Percentiles rank a stretch among this genome's conserved stretches.
phyloP scores from a whole-genome alignment of 1,140 invertebrate genomes.

The Hycleus cichorii region DNA sequence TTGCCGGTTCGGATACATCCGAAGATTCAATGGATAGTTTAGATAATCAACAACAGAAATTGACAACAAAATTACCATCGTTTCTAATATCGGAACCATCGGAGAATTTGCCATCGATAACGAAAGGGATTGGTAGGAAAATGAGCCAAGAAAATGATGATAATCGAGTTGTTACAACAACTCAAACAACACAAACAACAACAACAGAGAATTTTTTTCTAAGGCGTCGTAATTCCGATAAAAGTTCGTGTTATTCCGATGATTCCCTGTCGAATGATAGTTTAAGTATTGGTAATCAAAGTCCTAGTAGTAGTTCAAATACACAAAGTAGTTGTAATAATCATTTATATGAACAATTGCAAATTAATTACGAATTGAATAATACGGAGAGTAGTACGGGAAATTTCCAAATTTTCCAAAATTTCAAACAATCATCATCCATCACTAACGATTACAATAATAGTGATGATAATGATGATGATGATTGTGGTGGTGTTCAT shows the following conservation, averaged over 20 bases:
- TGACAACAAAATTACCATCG: constrained; percentile 34
- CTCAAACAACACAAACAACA: constrained; percentile 7
- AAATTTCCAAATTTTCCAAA: constrained; percentile 36
- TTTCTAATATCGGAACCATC: constrained; percentile 51
- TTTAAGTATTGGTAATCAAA: constrained; percentile 36
- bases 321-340: constrained; percentile 30
- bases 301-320: constrained; percentile 35
- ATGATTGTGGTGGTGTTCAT: not conserved
- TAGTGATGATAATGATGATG: not conserved
- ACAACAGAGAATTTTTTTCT: constrained; percentile 33
- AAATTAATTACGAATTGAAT: constrained; percentile 25
- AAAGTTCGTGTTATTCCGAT: constrained; percentile 58
- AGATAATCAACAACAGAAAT: constrained; percentile 42
- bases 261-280: constrained; percentile 57
- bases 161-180: not conserved
- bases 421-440: constrained; percentile 20
- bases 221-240: constrained; percentile 43
- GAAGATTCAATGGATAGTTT: constrained; percentile 57
- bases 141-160: constrained; percentile 50
- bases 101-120: constrained; percentile 71
- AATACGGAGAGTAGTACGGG: constrained; percentile 17
- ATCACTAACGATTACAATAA: not conserved
- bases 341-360: constrained; percentile 25
- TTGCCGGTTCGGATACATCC: constrained; percentile 55
- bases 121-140: constrained; percentile 65